phyloP scores from a whole-genome alignment of 2,888 invertebrate genomes.

The Mantis religiosa region DNA sequence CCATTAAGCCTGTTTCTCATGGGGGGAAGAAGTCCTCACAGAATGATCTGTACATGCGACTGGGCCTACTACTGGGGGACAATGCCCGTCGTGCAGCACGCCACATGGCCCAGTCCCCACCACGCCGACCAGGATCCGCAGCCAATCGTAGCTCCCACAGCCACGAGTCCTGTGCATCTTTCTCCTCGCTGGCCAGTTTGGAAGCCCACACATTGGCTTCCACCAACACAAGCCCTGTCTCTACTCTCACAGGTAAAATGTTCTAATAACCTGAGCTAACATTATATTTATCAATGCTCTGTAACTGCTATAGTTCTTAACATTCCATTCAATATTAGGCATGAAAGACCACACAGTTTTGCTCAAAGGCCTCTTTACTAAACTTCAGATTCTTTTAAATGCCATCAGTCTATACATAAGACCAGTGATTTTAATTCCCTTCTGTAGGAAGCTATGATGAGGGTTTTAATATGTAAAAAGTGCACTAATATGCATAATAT shows the following conservation, averaged over 20 bases:
- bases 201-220: constrained; percentile 66
- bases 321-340: too few relatives aligned
- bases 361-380: not conserved
- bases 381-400: not conserved
- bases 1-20: constrained; percentile 54
- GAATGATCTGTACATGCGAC: constrained; percentile 76
- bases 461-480: too few relatives aligned
- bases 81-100: constrained; percentile 50
- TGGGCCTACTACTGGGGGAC: constrained; percentile 76
- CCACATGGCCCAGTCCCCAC: constrained; percentile 49
- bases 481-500: too few relatives aligned
- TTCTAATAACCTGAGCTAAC: too few relatives aligned
- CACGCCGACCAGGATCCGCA: constrained; percentile 16
- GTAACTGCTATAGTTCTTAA: too few relatives aligned
- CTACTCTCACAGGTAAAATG: constrained; percentile 67
- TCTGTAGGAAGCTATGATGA: too few relatives aligned
- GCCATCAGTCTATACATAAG: too few relatives aligned
- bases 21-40: constrained; percentile 53
- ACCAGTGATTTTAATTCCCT: too few relatives aligned
- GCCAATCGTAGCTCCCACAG: constrained; percentile 37
- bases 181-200: constrained; percentile 53
- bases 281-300: too few relatives aligned
- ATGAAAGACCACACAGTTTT: too few relatives aligned
- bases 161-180: constrained; percentile 46
- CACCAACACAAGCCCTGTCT: constrained; percentile 84